Evolutionary conservation across 2,888 invertebrate species (phyloP).

Genomic region (Urechis unicinctus): DNA sequence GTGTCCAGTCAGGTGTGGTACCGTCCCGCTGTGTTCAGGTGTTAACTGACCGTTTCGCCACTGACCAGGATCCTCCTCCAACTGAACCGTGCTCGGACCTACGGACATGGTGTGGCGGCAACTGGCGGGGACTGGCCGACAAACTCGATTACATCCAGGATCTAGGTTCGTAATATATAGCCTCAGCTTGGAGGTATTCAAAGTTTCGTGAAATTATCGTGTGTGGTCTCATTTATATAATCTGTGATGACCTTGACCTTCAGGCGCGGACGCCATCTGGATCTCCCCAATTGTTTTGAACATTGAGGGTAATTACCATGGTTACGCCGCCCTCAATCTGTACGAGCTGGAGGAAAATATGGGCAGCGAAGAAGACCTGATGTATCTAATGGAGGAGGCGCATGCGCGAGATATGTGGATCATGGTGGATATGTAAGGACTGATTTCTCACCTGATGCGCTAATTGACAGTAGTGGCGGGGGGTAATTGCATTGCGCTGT

Average conservation of each 20-base stretch:
- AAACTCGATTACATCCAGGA: slow-evolving; percentile 23
- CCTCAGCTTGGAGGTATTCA: too few relatives aligned
- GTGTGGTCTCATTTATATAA: background rate
- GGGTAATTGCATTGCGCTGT: too few relatives aligned
- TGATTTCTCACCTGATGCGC: too few relatives aligned
- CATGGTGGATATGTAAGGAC: slow-evolving; percentile 24
- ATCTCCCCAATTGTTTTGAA: slow-evolving; percentile 26
- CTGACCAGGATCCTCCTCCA: background rate
- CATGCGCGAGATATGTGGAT: slow-evolving; percentile 27
- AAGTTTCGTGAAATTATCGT: background rate
- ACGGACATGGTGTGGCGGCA: slow-evolving; percentile 24
- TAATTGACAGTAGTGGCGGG: too few relatives aligned
- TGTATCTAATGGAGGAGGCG: slow-evolving; percentile 19
- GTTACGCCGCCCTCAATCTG: slow-evolving; percentile 26
- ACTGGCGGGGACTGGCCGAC: slow-evolving; percentile 19
- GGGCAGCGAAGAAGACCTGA: slow-evolving; percentile 23
- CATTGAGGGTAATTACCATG: slow-evolving; percentile 24
- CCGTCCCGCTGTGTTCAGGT: slow-evolving; percentile 12
- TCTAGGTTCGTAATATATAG: slow-evolving; percentile 11
- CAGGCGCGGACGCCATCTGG: slow-evolving; percentile 28
- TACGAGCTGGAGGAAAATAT: slow-evolving; percentile 20
- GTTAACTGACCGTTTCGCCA: slow-evolving; percentile 26
- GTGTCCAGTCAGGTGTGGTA: too few relatives aligned
- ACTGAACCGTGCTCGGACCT: slow-evolving; percentile 17
- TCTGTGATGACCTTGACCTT: background rate